Percentiles rank a stretch among this genome's conserved stretches.
phyloP scores from a whole-genome alignment of 2,888 invertebrate species.

The Octonoba sinensis region DNA sequence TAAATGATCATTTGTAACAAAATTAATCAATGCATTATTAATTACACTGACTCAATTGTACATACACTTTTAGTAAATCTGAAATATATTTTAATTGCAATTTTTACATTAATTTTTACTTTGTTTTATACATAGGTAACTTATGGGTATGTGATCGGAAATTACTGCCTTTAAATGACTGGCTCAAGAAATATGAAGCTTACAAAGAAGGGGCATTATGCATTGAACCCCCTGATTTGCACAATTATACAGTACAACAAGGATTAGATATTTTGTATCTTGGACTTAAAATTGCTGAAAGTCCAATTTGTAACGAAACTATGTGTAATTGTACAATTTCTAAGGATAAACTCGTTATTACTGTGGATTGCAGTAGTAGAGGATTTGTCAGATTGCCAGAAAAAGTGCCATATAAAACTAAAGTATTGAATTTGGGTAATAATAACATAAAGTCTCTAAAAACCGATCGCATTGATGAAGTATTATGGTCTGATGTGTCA shows the following conservation, averaged over 20 bases:
- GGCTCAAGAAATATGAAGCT: slow-evolving; percentile 52
- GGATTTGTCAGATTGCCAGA: slow-evolving; percentile 58
- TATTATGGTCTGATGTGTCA: slow-evolving; percentile 52
- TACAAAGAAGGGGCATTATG: slow-evolving; percentile 52
- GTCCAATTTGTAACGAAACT: slow-evolving; percentile 54
- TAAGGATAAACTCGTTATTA: slow-evolving; percentile 54
- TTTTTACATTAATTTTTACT: neutral
- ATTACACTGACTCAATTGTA: too few relatives aligned
- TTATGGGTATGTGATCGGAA: slow-evolving; percentile 65
- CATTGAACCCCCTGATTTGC: slow-evolving; percentile 48
- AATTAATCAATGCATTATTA: too few relatives aligned
- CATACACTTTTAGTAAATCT: too few relatives aligned
- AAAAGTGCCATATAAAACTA: slow-evolving; percentile 63
- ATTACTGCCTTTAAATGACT: slow-evolving; percentile 58
- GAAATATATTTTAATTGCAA: neutral
- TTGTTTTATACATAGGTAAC: slow-evolving; percentile 47
- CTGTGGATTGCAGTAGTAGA: slow-evolving; percentile 64
- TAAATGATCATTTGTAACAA: too few relatives aligned
- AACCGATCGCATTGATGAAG: slow-evolving; percentile 38
- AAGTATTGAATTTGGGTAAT: slow-evolving; percentile 59
- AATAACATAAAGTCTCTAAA: slow-evolving; percentile 63
- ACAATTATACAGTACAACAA: slow-evolving; percentile 61
- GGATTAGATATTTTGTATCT: slow-evolving; percentile 56
- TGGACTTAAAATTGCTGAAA: slow-evolving; percentile 50
- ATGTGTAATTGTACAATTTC: slow-evolving; percentile 63